Evolutionary conservation across 1,140 invertebrate species (phyloP), one percentile per base, ranked within the genome.

Genomic region (Phenacoccus solenopsis): DNA sequence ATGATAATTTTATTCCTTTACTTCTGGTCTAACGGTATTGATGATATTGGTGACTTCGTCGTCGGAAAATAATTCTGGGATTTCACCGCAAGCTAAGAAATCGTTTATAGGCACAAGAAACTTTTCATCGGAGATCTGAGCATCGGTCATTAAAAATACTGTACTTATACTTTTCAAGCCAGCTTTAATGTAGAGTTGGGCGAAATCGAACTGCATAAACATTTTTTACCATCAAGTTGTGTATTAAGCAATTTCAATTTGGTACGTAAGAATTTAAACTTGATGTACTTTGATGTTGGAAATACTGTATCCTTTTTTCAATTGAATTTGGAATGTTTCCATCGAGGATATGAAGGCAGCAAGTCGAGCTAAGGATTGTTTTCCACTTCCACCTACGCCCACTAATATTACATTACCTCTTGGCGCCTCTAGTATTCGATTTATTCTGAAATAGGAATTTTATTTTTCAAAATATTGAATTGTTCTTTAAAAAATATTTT

Each of bases 91-190:
- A 0, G 94, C 92, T 21, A 98, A 79, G 79, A 97, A 84, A 78
- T 98, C 94, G 77, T 98, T 97, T 21, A 98, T 90, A 1, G 96
- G 82, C 1, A 97, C 94, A 2, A 98, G 80, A 78, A 96, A 97
- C 71, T 85, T 84, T 78, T 98, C 95, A 70, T 96, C 90, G 0
- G 91, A 87, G 0, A 91, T 88, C 79, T 97, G 94, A 0, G 92
- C 91, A 79, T 97, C 95, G 0, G 93, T 96, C 89, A 97, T 93
- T 3, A 98, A 77, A 77, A 96, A 96, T 64, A 94, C 87, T 24
- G 87, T 89, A 1, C 91, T 90, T 0, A 94, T 84, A 76, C 87
- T 89, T 79, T 96, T 97, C 21, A 95, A 76, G 0, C 93, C 94
- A 3, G 90, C 85, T 80, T 95, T 96, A 21, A 90, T 77, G 76